Percentiles rank a stretch among this genome's conserved stretches.
Conservation (phyloP, 2,113 vertebrate genomes). For the Microcebus jonahi region DNA sequence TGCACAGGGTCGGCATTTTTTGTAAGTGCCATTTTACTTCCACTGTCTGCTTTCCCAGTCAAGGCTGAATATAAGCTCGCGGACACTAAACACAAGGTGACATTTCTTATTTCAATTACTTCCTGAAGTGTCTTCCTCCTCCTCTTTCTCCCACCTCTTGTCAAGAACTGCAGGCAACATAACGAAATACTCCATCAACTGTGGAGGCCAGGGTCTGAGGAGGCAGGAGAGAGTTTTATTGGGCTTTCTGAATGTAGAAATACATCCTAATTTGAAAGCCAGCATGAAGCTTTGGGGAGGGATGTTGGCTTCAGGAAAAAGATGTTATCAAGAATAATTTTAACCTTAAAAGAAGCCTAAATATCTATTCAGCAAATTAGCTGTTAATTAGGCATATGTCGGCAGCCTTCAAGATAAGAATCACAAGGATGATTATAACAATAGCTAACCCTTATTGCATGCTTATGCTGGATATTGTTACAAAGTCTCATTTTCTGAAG, state of each 20-base stretch:
- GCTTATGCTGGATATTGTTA: not conserved
- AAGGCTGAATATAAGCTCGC: not conserved
- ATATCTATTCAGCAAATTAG: constrained; percentile 1
- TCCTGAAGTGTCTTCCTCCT: constrained; percentile 53
- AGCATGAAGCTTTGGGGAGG: not conserved
- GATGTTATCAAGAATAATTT: not conserved
- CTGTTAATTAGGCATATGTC: not conserved
- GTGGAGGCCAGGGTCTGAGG: not conserved
- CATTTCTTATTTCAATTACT: constrained; percentile 76
- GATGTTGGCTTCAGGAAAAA: not conserved
- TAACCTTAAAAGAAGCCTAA: constrained; percentile 3
- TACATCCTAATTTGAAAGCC: not conserved
- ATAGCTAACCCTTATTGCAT: not conserved
- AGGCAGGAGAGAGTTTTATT: not conserved
- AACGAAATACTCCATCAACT: constrained; percentile 63
- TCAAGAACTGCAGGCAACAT: constrained; percentile 52
- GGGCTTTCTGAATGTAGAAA: not conserved
- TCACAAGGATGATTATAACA: not conserved
- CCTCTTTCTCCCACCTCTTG: constrained; percentile 55
- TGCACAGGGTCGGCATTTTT: not conserved
- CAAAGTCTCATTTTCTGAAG: not conserved
- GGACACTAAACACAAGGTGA: constrained; percentile 60
- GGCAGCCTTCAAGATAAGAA: not conserved
- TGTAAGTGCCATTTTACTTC: constrained; percentile 57
- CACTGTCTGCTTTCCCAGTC: not conserved